These are phyloP conservation scores for Acrossocheilus fasciatus DNA, from an alignment of 2,797 vertebrate genomes.

Conservation along the genomic window DNA sequence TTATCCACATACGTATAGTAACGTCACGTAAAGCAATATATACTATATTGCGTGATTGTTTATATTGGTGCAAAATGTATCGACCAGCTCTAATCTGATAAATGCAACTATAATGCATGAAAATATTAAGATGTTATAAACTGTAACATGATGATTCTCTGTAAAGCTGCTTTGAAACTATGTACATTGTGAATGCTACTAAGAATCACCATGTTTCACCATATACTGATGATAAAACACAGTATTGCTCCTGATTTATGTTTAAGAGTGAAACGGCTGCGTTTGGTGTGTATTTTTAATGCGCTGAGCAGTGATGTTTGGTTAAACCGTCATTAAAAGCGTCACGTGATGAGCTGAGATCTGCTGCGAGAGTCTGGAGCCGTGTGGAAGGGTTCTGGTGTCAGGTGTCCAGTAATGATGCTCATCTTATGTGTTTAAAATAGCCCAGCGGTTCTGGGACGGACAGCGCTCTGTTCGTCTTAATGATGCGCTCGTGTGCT, in stretches of 20 bases:
- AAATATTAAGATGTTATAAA: neutral
- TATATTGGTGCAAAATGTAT: no score
- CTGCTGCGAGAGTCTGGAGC: neutral
- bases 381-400: constrained; percentile 7
- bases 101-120: neutral
- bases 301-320: neutral
- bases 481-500: constrained; percentile 8
- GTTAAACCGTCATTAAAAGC: neutral
- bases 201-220: no score
- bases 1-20: neutral
- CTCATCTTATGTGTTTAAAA: constrained; percentile 40
- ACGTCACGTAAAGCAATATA: neutral
- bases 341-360: neutral
- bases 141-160: neutral
- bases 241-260: neutral
- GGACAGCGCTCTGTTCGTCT: neutral
- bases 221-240: neutral
- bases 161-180: no score
- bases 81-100: neutral
- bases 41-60: neutral
- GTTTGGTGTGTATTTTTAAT: neutral
- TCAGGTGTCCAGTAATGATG: constrained; percentile 43
- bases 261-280: neutral
- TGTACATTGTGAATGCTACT: no score
- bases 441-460: constrained; percentile 28